A percentile compares a stretch with the other conserved stretches of the same genome.
These are phyloP conservation scores for Trinectes maculatus DNA, from an alignment of 2,113 vertebrate genomes.

Conservation along the genomic window DNA sequence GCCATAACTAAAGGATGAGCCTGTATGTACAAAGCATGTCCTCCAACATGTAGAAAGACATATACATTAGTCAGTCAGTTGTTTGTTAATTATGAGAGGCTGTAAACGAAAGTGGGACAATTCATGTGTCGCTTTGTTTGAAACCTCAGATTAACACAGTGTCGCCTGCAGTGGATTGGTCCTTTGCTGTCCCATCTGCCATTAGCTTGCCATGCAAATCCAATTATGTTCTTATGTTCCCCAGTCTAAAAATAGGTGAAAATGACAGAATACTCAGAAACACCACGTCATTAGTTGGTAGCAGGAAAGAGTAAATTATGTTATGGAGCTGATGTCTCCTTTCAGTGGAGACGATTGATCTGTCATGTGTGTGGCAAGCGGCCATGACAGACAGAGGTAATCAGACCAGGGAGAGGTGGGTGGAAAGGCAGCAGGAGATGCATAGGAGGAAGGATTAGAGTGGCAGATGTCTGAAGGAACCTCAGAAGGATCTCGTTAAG, in stretches of 20 bases:
- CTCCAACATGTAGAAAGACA: background rate
- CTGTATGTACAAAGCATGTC: background rate
- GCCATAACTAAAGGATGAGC: background rate
- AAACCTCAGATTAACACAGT: slow-evolving; percentile 72
- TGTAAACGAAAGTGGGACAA: slow-evolving; percentile 38
- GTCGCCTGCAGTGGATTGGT: slow-evolving; percentile 60
- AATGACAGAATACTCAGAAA: slow-evolving; percentile 65
- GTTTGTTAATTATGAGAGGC: slow-evolving; percentile 1
- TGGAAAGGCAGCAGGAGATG: slow-evolving; percentile 76
- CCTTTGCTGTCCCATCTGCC: slow-evolving; percentile 73
- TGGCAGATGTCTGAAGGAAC: slow-evolving; percentile 56
- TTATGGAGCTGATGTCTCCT: slow-evolving; percentile 57
- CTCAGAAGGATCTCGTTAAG: slow-evolving; percentile 47
- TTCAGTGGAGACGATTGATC: slow-evolving; percentile 18
- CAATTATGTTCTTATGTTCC: slow-evolving; percentile 83
- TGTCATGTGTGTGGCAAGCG: slow-evolving; percentile 7
- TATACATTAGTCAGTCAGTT: background rate
- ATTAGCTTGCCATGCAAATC: slow-evolving; percentile 83
- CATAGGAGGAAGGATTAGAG: slow-evolving; percentile 56
- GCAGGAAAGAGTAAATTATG: slow-evolving; percentile 45
- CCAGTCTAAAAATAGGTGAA: slow-evolving; percentile 80
- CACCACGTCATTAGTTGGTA: slow-evolving; percentile 42
- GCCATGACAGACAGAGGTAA: slow-evolving; percentile 34
- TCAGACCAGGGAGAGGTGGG: slow-evolving; percentile 36
- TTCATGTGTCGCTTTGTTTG: slow-evolving; percentile 48